Percentiles rank a stretch among this genome's conserved stretches.
phyloP scores from a whole-genome alignment of 2,113 vertebrate species.

The Tympanuchus pallidicinctus region DNA sequence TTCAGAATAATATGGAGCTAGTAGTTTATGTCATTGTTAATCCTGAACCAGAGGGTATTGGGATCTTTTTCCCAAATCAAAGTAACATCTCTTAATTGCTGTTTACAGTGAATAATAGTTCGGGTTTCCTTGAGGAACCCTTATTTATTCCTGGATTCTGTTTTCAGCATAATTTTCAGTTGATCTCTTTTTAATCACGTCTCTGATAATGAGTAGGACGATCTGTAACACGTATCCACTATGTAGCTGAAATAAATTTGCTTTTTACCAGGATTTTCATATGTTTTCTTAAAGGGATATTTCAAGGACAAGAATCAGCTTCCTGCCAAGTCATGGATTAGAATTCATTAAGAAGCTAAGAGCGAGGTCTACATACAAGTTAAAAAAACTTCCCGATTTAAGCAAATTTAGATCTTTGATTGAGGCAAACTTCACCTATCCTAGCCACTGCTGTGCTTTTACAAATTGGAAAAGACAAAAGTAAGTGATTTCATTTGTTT shows the following conservation, averaged over 20 bases:
- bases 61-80: background rate
- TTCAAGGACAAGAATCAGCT: slow-evolving; percentile 87
- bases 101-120: background rate
- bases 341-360: slow-evolving; percentile 84
- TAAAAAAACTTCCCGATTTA: slow-evolving; percentile 89
- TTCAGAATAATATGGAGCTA: background rate
- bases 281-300: slow-evolving; percentile 86
- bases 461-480: slow-evolving; percentile 80
- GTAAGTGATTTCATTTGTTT: slow-evolving; percentile 73
- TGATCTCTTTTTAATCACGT: background rate
- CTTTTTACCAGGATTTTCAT: slow-evolving; percentile 14
- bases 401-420: slow-evolving; percentile 84
- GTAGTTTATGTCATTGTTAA: background rate
- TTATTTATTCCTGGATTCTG: background rate
- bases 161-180: background rate
- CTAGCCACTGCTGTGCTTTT: slow-evolving; percentile 96
- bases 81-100: background rate
- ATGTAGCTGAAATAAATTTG: background rate
- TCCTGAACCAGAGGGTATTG: background rate
- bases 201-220: background rate
- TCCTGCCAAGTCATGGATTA: slow-evolving; percentile 87
- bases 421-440: slow-evolving; percentile 91
- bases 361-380: slow-evolving; percentile 82
- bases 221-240: background rate
- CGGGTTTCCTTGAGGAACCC: background rate